Conservation (phyloP, 2,888 invertebrate genomes). For the Mayetiola destructor region DNA sequence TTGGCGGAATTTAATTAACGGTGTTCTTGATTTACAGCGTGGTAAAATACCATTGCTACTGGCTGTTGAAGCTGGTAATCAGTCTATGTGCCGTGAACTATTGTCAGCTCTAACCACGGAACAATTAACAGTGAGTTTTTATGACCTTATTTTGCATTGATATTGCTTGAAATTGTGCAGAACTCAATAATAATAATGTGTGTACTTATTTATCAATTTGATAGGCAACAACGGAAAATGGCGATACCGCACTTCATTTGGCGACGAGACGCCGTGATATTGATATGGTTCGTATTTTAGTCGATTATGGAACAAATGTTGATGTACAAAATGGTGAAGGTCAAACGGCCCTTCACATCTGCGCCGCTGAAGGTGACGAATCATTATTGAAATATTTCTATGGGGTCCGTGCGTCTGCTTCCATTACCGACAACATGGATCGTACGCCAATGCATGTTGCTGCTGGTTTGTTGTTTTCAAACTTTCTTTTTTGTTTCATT, state of each 20-base stretch:
- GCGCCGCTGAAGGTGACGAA: conserved; percentile 92
- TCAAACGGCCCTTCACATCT: conserved; percentile 88
- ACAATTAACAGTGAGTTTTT: conserved; percentile 54
- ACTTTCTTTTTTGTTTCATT: background rate
- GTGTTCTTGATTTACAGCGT: conserved; percentile 53
- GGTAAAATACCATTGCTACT: conserved; percentile 86
- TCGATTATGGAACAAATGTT: conserved; percentile 83
- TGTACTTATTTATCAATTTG: background rate
- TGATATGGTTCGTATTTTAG: conserved; percentile 81
- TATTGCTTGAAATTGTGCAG: background rate
- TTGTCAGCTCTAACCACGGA: conserved; percentile 74
- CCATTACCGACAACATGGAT: conserved; percentile 73
- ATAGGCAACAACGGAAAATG: conserved; percentile 63
- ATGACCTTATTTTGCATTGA: background rate
- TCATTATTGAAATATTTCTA: conserved; percentile 88
- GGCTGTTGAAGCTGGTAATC: conserved; percentile 90
- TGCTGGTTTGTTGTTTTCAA: conserved; percentile 40
- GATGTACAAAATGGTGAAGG: conserved; percentile 90
- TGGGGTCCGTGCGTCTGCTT: conserved; percentile 85
- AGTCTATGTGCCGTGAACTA: conserved; percentile 87
- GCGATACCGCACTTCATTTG: conserved; percentile 88
- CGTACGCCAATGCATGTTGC: conserved; percentile 95
- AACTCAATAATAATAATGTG: too few species aligned
- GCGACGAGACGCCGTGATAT: conserved; percentile 86
- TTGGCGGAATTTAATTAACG: conserved; percentile 44